phyloP scores from a whole-genome alignment of 2,888 invertebrate genomes.

The Cheilosia variabilis region DNA sequence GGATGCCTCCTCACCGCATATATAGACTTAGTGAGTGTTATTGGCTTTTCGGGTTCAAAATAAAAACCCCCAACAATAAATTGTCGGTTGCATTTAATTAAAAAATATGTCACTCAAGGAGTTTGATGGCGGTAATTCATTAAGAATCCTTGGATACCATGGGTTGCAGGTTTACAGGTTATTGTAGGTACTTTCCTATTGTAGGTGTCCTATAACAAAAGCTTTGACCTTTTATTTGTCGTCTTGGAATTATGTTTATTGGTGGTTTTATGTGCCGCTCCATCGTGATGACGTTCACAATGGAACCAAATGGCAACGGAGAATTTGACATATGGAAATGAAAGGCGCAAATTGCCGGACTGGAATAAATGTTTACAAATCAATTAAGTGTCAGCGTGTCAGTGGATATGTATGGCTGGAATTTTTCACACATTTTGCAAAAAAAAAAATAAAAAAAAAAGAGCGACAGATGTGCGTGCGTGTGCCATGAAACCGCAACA shows the following conservation, averaged over 20 bases:
- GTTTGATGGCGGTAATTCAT: constrained; percentile 20
- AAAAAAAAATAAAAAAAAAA: neutral
- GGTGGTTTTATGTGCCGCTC: neutral
- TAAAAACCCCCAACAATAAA: constrained; percentile 44
- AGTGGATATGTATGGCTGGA: constrained; percentile 19
- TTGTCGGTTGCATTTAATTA: constrained; percentile 72
- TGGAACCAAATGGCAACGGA: constrained; percentile 4
- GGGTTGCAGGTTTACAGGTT: too few species aligned
- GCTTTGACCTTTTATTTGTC: constrained; percentile 36
- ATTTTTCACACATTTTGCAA: constrained; percentile 19
- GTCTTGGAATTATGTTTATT: constrained; percentile 15
- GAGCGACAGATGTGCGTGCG: constrained; percentile 38
- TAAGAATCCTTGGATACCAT: constrained; percentile 27
- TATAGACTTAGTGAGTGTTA: constrained; percentile 69
- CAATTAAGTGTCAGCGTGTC: constrained; percentile 63
- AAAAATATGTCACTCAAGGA: constrained; percentile 71
- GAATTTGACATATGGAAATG: constrained; percentile 38
- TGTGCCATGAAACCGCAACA: constrained; percentile 25
- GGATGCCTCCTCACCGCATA: constrained; percentile 41
- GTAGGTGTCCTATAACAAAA: neutral
- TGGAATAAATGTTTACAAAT: constrained; percentile 62
- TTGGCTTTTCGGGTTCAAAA: constrained; percentile 69
- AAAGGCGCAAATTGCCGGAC: constrained; percentile 10
- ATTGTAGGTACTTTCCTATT: neutral
- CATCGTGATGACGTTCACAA: constrained; percentile 27